phyloP scores from a whole-genome alignment of 1,140 invertebrate genomes.

The Drosophila sproati region DNA sequence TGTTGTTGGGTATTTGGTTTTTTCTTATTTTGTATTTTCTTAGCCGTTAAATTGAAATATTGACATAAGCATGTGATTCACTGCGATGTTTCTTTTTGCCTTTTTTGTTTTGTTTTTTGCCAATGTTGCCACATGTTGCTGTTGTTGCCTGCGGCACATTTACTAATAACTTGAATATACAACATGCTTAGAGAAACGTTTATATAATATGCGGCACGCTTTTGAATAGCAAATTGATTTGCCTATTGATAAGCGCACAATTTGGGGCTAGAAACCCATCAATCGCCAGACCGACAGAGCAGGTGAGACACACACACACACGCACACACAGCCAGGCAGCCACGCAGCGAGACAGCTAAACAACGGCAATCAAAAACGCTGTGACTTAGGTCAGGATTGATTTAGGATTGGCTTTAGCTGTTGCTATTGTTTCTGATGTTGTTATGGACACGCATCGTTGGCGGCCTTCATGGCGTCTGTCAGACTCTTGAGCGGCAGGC shows the following conservation, averaged over 20 bases:
- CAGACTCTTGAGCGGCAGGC: constrained; percentile 34
- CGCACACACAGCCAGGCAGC: neutral
- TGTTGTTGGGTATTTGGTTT: constrained; percentile 25
- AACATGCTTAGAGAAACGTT: constrained; percentile 33
- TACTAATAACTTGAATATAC: constrained; percentile 69
- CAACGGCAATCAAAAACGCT: constrained; percentile 41
- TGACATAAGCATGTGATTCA: constrained; percentile 67
- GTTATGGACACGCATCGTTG: constrained; percentile 25
- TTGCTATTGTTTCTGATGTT: constrained; percentile 9
- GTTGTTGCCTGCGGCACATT: constrained; percentile 44
- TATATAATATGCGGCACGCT: constrained; percentile 65
- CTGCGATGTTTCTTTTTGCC: constrained; percentile 25
- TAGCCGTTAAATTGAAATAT: constrained; percentile 79
- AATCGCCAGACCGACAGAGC: constrained; percentile 39
- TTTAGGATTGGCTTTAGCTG: constrained; percentile 14
- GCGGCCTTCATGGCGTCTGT: constrained; percentile 52
- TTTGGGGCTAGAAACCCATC: constrained; percentile 69
- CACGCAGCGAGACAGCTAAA: constrained; percentile 27
- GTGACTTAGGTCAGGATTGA: constrained; percentile 78
- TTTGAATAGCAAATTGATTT: constrained; percentile 73
- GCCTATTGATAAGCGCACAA: constrained; percentile 71
- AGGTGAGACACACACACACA: neutral
- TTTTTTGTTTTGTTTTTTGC: neutral
- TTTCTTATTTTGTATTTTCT: constrained; percentile 48
- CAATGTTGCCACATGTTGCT: constrained; percentile 24